Conservation (phyloP, 1,140 invertebrate genomes). For the Penaeus vannamei region DNA sequence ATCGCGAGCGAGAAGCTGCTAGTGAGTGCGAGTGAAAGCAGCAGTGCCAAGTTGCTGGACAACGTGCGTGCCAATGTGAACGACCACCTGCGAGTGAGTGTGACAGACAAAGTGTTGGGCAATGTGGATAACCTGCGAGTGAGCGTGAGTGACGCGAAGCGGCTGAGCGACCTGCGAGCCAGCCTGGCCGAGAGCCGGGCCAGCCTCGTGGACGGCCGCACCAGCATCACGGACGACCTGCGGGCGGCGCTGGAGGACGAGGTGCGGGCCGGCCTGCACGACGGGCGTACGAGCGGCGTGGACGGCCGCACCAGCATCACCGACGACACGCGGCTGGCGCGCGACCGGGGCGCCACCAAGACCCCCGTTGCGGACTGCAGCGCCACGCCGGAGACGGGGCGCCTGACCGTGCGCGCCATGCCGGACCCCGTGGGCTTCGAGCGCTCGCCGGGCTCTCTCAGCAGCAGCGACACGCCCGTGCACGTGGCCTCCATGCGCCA, state of each 20-base stretch:
- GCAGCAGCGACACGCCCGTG: constrained; percentile 56
- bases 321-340: constrained; percentile 51
- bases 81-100: constrained; percentile 54
- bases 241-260: constrained; percentile 47
- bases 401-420: constrained; percentile 76
- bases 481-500: constrained; percentile 71
- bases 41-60: constrained; percentile 44
- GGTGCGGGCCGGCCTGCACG: constrained; percentile 68
- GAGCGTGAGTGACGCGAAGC: constrained; percentile 58
- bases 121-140: constrained; percentile 51
- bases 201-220: constrained; percentile 48
- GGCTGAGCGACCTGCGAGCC: constrained; percentile 46
- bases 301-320: constrained; percentile 58
- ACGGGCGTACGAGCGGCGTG: background rate
- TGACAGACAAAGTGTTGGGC: constrained; percentile 29
- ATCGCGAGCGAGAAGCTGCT: constrained; percentile 52
- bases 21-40: constrained; percentile 53
- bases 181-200: constrained; percentile 41
- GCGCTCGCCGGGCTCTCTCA: constrained; percentile 52
- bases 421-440: constrained; percentile 71
- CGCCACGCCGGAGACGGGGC: constrained; percentile 51
- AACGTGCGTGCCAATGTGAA: constrained; percentile 47
- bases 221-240: constrained; percentile 62
- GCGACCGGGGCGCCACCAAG: constrained; percentile 39
- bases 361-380: constrained; percentile 55